phyloP scores from a whole-genome alignment of 1,140 invertebrate species.

The Oscheius sp. region DNA sequence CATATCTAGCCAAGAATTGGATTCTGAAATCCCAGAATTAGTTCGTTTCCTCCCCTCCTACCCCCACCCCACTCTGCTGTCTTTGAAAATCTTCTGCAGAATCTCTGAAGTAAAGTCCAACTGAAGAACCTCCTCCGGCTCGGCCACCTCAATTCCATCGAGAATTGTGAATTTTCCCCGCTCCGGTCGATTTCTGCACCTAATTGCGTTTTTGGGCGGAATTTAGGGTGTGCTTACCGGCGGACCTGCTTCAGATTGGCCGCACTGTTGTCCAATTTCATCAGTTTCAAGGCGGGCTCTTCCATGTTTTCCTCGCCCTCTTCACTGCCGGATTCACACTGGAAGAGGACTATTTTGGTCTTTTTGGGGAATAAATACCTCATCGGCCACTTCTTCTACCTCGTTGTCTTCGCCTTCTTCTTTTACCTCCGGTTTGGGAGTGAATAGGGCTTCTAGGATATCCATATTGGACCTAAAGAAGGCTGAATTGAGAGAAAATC shows the following conservation, averaged over 20 bases:
- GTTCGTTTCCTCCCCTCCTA: not conserved
- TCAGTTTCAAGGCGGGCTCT: constrained; percentile 7
- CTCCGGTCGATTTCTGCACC: constrained; percentile 24
- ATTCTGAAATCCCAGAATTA: constrained; percentile 2
- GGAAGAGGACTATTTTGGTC: not conserved
- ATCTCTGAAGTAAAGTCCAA: constrained; percentile 23
- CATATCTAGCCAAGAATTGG: constrained; percentile 29
- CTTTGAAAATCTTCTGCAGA: constrained; percentile 23
- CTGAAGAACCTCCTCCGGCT: constrained; percentile 23
- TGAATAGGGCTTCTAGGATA: not conserved
- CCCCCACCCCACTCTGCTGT: constrained; percentile 21
- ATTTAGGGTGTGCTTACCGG: constrained; percentile 1
- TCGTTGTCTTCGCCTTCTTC: not conserved
- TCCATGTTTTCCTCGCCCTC: not conserved
- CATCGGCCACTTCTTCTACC: not conserved
- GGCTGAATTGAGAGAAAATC: not conserved
- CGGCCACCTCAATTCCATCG: constrained; percentile 20
- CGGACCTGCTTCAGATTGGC: constrained; percentile 6
- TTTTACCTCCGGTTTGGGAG: not conserved
- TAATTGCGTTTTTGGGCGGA: too few relatives aligned
- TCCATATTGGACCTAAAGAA: not conserved
- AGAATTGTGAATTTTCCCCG: constrained; percentile 34
- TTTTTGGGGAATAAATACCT: not conserved
- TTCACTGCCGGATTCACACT: not conserved
- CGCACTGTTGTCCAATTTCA: constrained; percentile 13